Percentiles rank a stretch among this genome's conserved stretches.
Conservation (phyloP, 2,797 vertebrate genomes). For the Tangara arthus region DNA sequence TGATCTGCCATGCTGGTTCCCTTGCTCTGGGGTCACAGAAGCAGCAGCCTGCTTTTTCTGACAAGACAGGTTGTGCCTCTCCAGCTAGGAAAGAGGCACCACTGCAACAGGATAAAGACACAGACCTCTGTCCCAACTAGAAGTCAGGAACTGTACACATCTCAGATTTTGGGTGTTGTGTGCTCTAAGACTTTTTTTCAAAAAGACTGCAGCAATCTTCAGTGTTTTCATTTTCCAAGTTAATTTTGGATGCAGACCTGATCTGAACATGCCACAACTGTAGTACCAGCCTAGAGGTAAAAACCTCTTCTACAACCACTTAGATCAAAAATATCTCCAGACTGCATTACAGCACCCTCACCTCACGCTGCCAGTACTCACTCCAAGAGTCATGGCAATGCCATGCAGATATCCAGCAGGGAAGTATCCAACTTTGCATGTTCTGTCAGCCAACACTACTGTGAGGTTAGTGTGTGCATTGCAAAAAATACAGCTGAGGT, state of each 20-base stretch:
- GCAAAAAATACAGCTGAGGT: not conserved
- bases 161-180: not conserved
- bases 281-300: not conserved
- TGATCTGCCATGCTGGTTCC: not conserved
- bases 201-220: not conserved
- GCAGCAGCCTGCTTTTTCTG: not conserved
- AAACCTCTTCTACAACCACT: not conserved
- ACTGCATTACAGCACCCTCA: not conserved
- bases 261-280: not conserved
- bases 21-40: not conserved
- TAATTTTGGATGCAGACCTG: not conserved
- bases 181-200: not conserved
- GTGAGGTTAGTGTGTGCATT: rapidly evolving
- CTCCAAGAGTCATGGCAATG: not conserved
- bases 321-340: not conserved
- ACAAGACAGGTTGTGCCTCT: not conserved
- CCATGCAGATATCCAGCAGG: not conserved
- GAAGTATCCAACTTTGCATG: not conserved
- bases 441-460: not conserved
- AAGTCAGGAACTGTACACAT: not conserved
- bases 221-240: not conserved
- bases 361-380: rapidly evolving
- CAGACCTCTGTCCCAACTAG: not conserved
- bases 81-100: not conserved
- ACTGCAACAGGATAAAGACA: not conserved